Conservation (phyloP, 2,113 vertebrate species). For the Peromyscus californicus region DNA sequence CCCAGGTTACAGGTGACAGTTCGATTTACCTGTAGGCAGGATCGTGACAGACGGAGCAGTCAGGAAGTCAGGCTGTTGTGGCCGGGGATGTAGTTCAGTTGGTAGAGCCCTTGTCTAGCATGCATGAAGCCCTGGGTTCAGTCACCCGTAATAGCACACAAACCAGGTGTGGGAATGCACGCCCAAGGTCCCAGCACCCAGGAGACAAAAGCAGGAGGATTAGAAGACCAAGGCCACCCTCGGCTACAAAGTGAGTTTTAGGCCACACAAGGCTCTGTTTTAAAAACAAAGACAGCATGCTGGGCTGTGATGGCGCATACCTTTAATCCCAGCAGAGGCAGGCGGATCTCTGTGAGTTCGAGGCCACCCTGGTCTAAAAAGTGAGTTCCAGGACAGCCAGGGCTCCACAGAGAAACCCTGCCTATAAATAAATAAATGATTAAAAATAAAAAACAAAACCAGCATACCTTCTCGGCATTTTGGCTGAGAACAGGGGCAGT, state of each 20-base stretch:
- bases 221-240: neutral
- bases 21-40: neutral
- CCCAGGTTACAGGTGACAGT: neutral
- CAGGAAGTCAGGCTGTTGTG: neutral
- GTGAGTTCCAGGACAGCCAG: too few relatives aligned
- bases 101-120: neutral
- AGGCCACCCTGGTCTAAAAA: too few relatives aligned
- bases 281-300: neutral
- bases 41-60: neutral
- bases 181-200: neutral
- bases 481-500: neutral
- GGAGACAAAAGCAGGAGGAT: neutral
- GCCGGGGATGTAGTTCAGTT: neutral
- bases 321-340: too few relatives aligned
- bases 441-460: too few relatives aligned
- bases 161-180: neutral
- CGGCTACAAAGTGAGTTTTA: neutral
- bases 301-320: too few relatives aligned
- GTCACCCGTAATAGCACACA: too few relatives aligned
- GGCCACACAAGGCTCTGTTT: neutral
- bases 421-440: too few relatives aligned
- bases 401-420: too few relatives aligned
- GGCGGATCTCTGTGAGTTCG: too few relatives aligned
- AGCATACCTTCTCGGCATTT: neutral
- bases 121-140: too few relatives aligned